These are phyloP conservation scores for Girardinichthys multiradiatus DNA, from an alignment of 2,113 vertebrate genomes.

Conservation along the genomic window DNA sequence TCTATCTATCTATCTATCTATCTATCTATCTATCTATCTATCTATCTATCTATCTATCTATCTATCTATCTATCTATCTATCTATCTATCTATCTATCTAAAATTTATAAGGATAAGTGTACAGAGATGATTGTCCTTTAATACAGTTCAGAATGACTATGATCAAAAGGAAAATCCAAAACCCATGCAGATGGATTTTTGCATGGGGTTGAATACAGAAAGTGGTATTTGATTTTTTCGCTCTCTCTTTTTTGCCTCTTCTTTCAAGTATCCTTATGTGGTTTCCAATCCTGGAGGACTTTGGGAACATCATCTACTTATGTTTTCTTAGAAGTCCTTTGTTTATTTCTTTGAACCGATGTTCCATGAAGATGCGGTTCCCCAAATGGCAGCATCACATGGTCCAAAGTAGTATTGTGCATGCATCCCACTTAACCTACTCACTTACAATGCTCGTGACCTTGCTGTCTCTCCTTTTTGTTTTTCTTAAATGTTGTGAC, in stretches of 20 bases:
- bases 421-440: too few relatives aligned
- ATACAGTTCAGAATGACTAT: background rate
- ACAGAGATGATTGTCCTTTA: too few relatives aligned
- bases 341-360: constrained; percentile 7
- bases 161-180: background rate
- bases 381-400: background rate
- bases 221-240: background rate
- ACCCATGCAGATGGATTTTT: background rate
- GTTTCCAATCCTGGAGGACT: constrained; percentile 9
- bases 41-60: too few relatives aligned
- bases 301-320: constrained; percentile 12
- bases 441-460: too few relatives aligned
- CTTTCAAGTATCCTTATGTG: background rate
- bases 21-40: too few relatives aligned
- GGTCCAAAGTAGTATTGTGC: background rate
- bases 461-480: too few relatives aligned
- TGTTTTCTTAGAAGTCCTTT: constrained; percentile 7
- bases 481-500: too few relatives aligned
- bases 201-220: background rate
- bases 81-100: too few relatives aligned
- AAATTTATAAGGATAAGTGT: too few relatives aligned
- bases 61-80: too few relatives aligned
- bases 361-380: constrained; percentile 8
- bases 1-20: too few relatives aligned
- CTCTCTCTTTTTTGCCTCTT: background rate